Evolutionary conservation across 2,888 invertebrate genomes (phyloP), one percentile per base, ranked within the genome.

Genomic region (Phytoseiulus persimilis): DNA sequence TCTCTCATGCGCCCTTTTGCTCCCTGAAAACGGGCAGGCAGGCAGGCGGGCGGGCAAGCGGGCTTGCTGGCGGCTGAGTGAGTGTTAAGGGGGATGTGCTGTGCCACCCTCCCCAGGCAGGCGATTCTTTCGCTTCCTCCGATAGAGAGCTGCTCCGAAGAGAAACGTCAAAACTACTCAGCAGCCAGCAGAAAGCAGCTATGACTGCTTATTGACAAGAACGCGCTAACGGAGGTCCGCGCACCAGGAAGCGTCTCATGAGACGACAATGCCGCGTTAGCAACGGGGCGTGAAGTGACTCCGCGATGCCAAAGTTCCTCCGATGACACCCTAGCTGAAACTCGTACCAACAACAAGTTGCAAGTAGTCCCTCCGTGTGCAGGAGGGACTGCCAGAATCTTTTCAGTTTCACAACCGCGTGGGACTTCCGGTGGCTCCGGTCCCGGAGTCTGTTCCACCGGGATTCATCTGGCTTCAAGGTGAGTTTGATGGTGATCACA

Each of bases 81-180:
- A 65, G 65, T 65, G 65, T 65, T 65, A 65, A 65, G 65, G 65
- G 65, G 65, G 65, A 65, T 65, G 18, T 14, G 65, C 65, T 28
- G 18, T 65, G 65, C 11, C 28, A 28, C 23, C 65, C 65, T 65
- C 65, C 28, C 18, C 28, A 65, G 28, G 1, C 65, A 65, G 65
- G 65, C 65, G 65, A 23, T 65, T 65, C 65, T 65, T 65, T 65
- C 65, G 65, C 65, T 65, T 65, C 65, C 65, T 65, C 65, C 28
- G 65, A 65, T 23, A 65, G 65, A 65, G 65, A 65, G 65, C 65
- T 65, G 65, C 65, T 65, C 65, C 65, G 65, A 28, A 65, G 65
- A 65, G 65, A 65, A 65, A 65, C 65, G 65, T 65, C 65, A 65
- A 65, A 65, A 65, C 65, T 65, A 65, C 65, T 65, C 65, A 65